These are phyloP conservation scores for Hipposideros armiger DNA, from an alignment of 2,113 vertebrate species.

Conservation along the genomic window DNA sequence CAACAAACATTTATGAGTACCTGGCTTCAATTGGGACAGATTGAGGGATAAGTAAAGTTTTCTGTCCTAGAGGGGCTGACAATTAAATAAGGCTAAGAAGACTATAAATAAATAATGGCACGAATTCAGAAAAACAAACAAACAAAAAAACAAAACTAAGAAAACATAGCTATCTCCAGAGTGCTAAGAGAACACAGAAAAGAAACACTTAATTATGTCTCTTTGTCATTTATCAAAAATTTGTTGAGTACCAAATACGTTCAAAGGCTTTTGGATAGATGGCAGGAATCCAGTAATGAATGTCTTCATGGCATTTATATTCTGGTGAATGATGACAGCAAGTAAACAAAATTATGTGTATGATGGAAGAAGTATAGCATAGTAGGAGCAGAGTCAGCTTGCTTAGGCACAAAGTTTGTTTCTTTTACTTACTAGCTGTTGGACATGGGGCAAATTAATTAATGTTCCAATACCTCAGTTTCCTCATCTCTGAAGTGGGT, in stretches of 20 bases:
- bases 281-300: neutral
- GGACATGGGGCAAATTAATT: neutral
- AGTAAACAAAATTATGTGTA: neutral
- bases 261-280: neutral
- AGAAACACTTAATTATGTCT: neutral
- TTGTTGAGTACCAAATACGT: neutral
- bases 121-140: conserved; percentile 13
- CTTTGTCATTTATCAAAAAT: conserved; percentile 31
- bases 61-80: conserved; percentile 44
- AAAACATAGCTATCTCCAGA: neutral
- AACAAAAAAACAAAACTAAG: too few species aligned
- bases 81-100: conserved; percentile 46
- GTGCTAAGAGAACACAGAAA: neutral
- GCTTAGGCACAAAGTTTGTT: neutral
- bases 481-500: neutral
- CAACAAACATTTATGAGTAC: conserved; percentile 64
- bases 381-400: neutral
- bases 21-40: conserved; percentile 33
- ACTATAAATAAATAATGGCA: conserved; percentile 56
- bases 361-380: neutral
- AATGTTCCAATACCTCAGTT: neutral
- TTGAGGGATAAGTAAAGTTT: conserved; percentile 55
- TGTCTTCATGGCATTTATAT: neutral
- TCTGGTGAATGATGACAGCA: neutral
- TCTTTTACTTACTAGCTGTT: neutral